Conservation (phyloP, 2,888 invertebrate species). For the Isotomurus palustris region DNA sequence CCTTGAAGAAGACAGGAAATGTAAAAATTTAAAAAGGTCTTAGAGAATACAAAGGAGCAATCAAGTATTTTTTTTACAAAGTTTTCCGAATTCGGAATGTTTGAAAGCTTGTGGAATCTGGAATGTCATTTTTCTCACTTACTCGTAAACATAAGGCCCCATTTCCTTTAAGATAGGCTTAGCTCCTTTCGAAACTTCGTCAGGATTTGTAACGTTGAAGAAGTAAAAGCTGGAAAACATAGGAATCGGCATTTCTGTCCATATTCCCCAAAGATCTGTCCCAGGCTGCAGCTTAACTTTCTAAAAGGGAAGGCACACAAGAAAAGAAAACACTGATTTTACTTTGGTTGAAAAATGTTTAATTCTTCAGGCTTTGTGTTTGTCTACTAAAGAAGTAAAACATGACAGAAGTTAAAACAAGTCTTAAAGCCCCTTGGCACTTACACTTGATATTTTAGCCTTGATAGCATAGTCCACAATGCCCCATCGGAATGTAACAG, state of each 20-base stretch:
- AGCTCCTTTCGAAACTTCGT: constrained; percentile 30
- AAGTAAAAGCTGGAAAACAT: constrained; percentile 41
- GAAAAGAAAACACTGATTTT: too few relatives aligned
- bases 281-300: constrained; percentile 40
- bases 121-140: constrained; percentile 2
- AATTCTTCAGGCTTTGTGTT: not conserved
- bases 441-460: constrained; percentile 16
- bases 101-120: not conserved
- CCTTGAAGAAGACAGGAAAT: too few relatives aligned
- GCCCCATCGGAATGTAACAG: constrained; percentile 22
- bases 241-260: constrained; percentile 42
- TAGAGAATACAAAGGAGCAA: not conserved
- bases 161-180: constrained; percentile 39
- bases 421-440: not conserved
- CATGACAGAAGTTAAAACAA: not conserved
- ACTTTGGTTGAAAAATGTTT: not conserved
- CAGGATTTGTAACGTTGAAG: constrained; percentile 43
- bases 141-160: constrained; percentile 42
- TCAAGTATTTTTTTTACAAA: not conserved
- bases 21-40: too few relatives aligned
- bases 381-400: not conserved
- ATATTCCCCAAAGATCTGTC: constrained; percentile 41
- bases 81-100: not conserved
- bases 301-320: constrained; percentile 21
- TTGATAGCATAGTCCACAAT: constrained; percentile 22